Evolutionary conservation across 2,113 vertebrate genomes (phyloP), one percentile per base, ranked within the genome.

Genomic region (Noctilio leporinus): DNA sequence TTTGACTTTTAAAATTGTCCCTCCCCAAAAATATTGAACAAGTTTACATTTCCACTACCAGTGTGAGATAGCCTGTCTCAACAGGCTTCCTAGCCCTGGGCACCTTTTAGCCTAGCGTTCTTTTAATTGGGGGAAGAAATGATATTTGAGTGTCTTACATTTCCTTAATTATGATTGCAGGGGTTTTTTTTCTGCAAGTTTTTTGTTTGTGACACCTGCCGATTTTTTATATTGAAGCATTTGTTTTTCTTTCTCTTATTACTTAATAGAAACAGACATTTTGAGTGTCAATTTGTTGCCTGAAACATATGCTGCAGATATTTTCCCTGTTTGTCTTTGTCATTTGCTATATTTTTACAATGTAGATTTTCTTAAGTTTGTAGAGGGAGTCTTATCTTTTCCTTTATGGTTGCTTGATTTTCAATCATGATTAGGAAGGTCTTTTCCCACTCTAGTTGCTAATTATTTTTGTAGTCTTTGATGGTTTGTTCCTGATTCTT

Each of bases 101-200:
- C 30, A 30, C 38, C 53, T 85, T 91, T 88, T 57, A 45, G 43
- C 51, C 43, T 89, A 24, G 33, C 49, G 45, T 17, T 53, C 30
- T 88, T 6, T 30, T 35, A 38, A 6, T 69, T 94, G 30, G 40
- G 26, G 33, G 75, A 43, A 69, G 69, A 51, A 55, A 70, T 69
- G 24, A 1, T 80, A 57, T 59, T 78, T 70, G 24, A 49, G 2
- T 55, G 10, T 84, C 12, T 80, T 91, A 6, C 8, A 22, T 94
- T 96, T 43, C 15, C 65, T 87, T 96, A 78, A 65, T 85, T 76
- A 55, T 65, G 24, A 85, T 3, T 83, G 10, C 82, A 95, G n/a
- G n/a, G n/a, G n/a, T 78, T 30, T n/a, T 83, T 86, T 78, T 94
- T 81, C 20, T 38, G 4, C 55, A 55, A 45, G 86, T 92, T 57